Percentiles rank a stretch among this genome's conserved stretches.
Evolutionary conservation across 1,140 invertebrate genomes (phyloP).

Genomic region (Goniozus legneri): DNA sequence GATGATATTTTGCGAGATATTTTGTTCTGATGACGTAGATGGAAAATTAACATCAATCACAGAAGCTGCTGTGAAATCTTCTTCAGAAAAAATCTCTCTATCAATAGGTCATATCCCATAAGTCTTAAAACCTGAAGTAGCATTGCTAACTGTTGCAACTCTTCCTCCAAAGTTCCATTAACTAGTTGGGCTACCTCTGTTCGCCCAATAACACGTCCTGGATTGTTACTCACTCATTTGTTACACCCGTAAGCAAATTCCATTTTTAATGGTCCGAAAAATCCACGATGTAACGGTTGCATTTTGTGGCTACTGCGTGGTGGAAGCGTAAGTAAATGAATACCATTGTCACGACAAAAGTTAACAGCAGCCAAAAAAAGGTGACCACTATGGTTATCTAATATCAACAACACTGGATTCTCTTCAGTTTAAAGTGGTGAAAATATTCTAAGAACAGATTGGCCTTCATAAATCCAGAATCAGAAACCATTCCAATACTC

Average conservation of each 20-base stretch:
- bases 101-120: conserved; percentile 32
- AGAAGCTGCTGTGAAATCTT: conserved; percentile 13
- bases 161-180: conserved; percentile 34
- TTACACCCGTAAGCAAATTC: conserved; percentile 6
- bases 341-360: conserved; percentile 15
- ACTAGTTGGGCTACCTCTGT: conserved; percentile 35
- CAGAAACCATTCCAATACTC: too few relatives aligned
- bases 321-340: conserved; percentile 16
- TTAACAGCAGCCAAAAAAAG: conserved; percentile 3
- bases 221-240: conserved; percentile 31
- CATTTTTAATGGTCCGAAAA: conserved; percentile 22
- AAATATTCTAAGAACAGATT: too few relatives aligned
- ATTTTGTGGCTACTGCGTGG: conserved; percentile 18
- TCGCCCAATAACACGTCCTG: conserved; percentile 31
- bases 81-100: conserved; percentile 24
- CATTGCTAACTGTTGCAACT: conserved; percentile 31
- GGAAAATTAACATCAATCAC: conserved; percentile 9
- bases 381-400: conserved; percentile 32
- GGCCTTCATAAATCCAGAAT: too few relatives aligned
- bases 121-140: conserved; percentile 23
- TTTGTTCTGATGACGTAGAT: conserved; percentile 9
- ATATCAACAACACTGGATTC: conserved; percentile 29
- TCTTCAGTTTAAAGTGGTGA: too few relatives aligned
- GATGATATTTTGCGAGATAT: conserved; percentile 4
- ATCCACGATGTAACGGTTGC: conserved; percentile 19